A percentile compares a stretch with the other conserved stretches of the same genome.
Conservation (phyloP, 2,888 invertebrate species). For the Zaprionus obscuricornis region DNA sequence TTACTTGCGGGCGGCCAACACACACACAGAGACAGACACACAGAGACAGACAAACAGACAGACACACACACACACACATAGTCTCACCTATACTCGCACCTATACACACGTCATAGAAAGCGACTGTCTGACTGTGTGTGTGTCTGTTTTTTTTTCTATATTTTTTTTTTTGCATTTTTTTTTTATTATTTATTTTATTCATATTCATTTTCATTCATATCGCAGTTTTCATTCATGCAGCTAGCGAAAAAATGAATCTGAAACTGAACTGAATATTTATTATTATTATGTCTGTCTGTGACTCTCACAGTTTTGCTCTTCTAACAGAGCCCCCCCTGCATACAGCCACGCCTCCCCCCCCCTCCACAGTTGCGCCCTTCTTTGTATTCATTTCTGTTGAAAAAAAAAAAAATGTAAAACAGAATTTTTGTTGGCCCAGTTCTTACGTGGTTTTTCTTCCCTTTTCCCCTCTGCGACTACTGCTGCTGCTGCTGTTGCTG, state of each 20-base stretch:
- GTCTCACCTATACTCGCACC: conserved; percentile 20
- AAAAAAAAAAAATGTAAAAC: conserved; percentile 1
- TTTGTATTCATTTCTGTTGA: conserved; percentile 6
- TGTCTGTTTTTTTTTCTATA: conserved; percentile 14
- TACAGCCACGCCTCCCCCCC: background rate
- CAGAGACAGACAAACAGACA: conserved; percentile 17
- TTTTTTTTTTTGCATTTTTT: conserved; percentile 17
- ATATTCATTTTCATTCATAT: conserved; percentile 69
- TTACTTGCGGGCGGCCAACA: conserved; percentile 49
- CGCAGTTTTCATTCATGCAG: conserved; percentile 69
- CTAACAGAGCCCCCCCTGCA: conserved; percentile 4
- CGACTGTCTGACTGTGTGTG: conserved; percentile 33
- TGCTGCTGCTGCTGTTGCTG: conserved; percentile 13
- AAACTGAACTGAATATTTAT: conserved; percentile 72
- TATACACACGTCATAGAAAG: no score
- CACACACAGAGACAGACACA: conserved; percentile 11
- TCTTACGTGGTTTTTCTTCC: conserved; percentile 3
- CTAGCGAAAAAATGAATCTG: conserved; percentile 40
- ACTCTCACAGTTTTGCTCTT: conserved; percentile 10
- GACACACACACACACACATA: conserved; percentile 18
- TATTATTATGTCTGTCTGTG: conserved; percentile 67
- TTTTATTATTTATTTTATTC: conserved; percentile 40
- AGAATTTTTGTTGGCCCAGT: conserved; percentile 44
- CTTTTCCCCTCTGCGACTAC: background rate
- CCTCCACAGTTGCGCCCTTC: background rate